phyloP scores from a whole-genome alignment of 2,797 vertebrate species.

The Pseudotriccus pelzelni region DNA sequence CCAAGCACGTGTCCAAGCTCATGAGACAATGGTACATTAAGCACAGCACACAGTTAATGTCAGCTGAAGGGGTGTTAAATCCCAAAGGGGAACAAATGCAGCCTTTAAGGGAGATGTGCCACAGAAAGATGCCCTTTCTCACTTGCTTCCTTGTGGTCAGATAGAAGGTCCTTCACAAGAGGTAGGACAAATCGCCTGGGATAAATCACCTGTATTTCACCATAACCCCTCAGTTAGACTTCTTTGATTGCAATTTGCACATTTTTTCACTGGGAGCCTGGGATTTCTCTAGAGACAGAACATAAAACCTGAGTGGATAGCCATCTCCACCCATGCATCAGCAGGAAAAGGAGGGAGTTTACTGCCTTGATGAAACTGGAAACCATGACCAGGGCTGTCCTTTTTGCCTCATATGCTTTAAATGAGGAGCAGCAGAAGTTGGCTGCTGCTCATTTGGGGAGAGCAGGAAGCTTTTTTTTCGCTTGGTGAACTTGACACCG shows the following conservation, averaged over 20 bases:
- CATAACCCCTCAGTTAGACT: neutral
- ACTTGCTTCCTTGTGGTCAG: neutral
- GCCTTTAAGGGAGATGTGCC: neutral
- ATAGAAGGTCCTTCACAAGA: neutral
- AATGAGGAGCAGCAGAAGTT: neutral
- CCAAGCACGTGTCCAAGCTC: neutral
- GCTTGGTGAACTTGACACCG: neutral
- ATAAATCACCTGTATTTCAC: neutral
- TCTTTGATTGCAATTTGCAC: neutral
- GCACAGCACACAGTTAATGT: accelerated
- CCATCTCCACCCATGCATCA: neutral
- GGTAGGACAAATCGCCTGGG: neutral
- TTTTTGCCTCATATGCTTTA: neutral
- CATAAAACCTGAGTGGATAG: neutral
- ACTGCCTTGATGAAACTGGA: neutral
- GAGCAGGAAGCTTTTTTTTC: neutral
- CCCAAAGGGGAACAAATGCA: neutral
- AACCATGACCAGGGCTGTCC: neutral
- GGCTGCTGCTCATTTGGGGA: neutral
- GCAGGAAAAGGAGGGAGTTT: neutral
- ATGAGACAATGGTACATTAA: neutral
- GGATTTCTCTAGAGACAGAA: neutral
- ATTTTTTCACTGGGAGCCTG: neutral
- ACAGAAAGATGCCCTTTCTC: neutral
- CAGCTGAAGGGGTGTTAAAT: neutral